Base-by-base conservation (phyloP, 92 coral and sea anemone species). In the Palythoa caribaeorum region DNA sequence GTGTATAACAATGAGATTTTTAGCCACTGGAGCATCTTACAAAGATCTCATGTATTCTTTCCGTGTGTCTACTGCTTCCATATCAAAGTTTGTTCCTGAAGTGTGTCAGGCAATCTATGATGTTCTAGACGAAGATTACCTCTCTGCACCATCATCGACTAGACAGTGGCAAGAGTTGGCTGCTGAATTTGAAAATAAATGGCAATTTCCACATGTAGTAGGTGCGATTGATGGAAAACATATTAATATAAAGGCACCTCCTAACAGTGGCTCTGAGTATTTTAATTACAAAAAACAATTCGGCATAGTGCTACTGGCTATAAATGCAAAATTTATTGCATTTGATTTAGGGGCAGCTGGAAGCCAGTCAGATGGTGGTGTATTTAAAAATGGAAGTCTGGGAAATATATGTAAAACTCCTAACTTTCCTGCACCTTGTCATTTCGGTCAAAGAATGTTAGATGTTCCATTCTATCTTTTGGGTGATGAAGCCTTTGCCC, bases 191-290 rank as follows among this genome's bases (percentile, higher is more conserved):
- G 87, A 80, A 69, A 35, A 17, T 9, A 83, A 83, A 21, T 94
- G 93, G 92, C 94, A 94, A 52, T 80, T 92, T 47, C 94, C 91
- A 28, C 92, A 90, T 66, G 87, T 87, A 38, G 87, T 94, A 7
- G 94, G 97, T 17, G 94, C 97, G 0, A 28, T 28, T 28, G 28
- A 28, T 0, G 0, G 28, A 28, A 28, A 28, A 28, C 28, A 28
- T 28, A 79, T 94, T 20, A 87, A 84, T 51, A 79, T 94, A 10
- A 76, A 69, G 19, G 93, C 92, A 14, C 97, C 94, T 44, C 92
- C 92, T 71, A 90, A 90, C 85, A 44, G 83, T 17, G 97, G 92
- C 39, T 94, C 94, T 1, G 92, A 80, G 83, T 92, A 78, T 53
- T 90, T 89, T 65, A 92, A 92, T 47, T 92, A 94, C 60, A 28